Conservation (phyloP, 37 sponge, comb jelly and placozoan species). For the Diacarnus erythraeanus region DNA sequence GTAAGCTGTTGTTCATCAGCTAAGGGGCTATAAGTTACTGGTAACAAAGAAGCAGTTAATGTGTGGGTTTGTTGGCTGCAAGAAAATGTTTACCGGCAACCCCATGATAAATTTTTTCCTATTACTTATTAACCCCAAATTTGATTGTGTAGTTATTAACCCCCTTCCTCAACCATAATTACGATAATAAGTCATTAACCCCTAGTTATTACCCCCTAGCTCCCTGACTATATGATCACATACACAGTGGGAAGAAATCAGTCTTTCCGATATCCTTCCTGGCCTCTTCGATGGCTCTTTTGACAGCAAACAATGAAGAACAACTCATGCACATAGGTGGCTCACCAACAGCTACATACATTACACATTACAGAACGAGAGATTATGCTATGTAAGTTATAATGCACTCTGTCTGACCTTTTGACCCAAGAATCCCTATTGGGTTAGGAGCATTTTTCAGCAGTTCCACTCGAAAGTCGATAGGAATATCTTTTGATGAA, state of each 20-base stretch:
- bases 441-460: slow-evolving; percentile 84
- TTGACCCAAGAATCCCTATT: slow-evolving; percentile 65
- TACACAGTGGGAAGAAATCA: neutral
- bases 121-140: too few species aligned
- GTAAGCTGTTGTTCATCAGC: too few species aligned
- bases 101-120: too few species aligned
- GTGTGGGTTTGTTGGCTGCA: too few species aligned
- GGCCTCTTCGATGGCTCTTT: slow-evolving; percentile 66
- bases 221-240: neutral
- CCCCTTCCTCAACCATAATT: too few species aligned
- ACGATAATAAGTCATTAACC: too few species aligned
- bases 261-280: slow-evolving; percentile 39
- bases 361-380: neutral
- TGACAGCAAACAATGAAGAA: slow-evolving; percentile 72
- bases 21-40: too few species aligned
- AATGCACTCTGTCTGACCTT: slow-evolving; percentile 72
- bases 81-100: too few species aligned
- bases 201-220: too few species aligned
- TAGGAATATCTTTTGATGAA: slow-evolving; percentile 69
- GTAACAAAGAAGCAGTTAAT: too few species aligned
- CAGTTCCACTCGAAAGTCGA: slow-evolving; percentile 71
- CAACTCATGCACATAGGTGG: slow-evolving; percentile 76
- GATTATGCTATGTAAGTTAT: too few species aligned
- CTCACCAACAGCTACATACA: slow-evolving; percentile 68
- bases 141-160: too few species aligned